Evolutionary conservation across 2,797 vertebrate species (phyloP).

Genomic region (Falco cherrug): DNA sequence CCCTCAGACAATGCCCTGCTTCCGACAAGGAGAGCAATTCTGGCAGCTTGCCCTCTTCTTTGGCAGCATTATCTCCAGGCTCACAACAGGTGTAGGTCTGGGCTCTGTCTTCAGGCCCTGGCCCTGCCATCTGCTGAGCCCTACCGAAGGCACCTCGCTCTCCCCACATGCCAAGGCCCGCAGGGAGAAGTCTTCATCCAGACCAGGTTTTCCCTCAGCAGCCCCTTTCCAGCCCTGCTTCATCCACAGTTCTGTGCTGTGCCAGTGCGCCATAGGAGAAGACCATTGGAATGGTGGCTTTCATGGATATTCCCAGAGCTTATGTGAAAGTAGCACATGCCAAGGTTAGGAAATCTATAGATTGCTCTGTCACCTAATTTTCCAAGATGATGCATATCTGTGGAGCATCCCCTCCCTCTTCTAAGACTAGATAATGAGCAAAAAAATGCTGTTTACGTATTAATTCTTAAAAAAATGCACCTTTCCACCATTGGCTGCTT

Average conservation of each 20-base stretch:
- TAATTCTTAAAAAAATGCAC: background rate
- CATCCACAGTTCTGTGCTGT: background rate
- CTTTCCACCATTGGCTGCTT: background rate
- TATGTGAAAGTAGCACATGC: background rate
- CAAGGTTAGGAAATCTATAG: background rate
- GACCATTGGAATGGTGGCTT: background rate
- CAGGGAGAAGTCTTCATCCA: background rate
- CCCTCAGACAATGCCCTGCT: background rate
- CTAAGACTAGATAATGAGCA: background rate
- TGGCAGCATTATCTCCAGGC: background rate
- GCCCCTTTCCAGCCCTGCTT: background rate
- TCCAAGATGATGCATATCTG: background rate
- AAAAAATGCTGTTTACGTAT: background rate
- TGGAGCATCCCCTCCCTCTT: background rate
- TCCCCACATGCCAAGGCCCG: fast-evolving
- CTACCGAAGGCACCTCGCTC: fast-evolving
- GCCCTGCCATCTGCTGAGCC: fast-evolving
- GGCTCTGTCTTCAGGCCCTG: background rate
- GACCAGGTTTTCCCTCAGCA: background rate
- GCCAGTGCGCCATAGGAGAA: background rate
- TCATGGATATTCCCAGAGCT: background rate
- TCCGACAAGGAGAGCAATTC: background rate
- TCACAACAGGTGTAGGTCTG: background rate
- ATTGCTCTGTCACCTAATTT: background rate
- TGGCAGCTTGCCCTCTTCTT: background rate